Base-by-base conservation (phyloP, 2,113 vertebrate genomes). In the Gadus macrocephalus region DNA sequence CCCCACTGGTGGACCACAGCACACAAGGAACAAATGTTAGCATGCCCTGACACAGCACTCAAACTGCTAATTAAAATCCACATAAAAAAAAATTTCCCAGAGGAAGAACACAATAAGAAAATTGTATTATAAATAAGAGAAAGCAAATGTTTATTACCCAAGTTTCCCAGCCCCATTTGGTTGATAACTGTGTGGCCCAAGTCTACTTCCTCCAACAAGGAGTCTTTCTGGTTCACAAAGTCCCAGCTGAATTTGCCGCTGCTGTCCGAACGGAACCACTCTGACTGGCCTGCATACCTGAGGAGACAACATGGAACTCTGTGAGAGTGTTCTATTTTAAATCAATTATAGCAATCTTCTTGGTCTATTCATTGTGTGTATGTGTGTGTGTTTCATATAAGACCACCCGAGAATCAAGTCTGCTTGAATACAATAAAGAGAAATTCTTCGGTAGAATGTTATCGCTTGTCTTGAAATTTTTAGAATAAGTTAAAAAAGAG, bases 151-250 rank as follows among this genome's bases (percentile, higher is more conserved):
- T 64, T 8, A 15, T 16, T 89, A 96, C 95, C 76, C 17, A 97
- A 58, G 82, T 92, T 92, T 8, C 74, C 70, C 71, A 97, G 74
- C 68, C 95, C 95, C 0, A 38, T 17, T 20, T 90, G 92, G 88
- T 85, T 95, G 75, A 95, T 87, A 22, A 80, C 11, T 5, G 92
- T 91, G 66, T 82, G 38, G 3, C 90, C 94, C 85, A 93, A 77
- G 69, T 96, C 93, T 0, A 95, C 64, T 1, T 91, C 93, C 67
- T 94, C 93, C 15, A 97, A 55, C 0, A 81, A 82, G 0, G 82
- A 64, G 0, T 86, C 58, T 53, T 55, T 85, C 53, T 91, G 64
- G 12, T 73, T 67, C 1, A 83, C 2, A 64, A 94, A 88, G 19
- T 90, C 82, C 25, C 70, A 80, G 25, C n/a, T 70, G 62, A 89